Percentiles rank a stretch among this genome's conserved stretches.
Conservation (phyloP, 2,113 vertebrate genomes). For the Dendrocopos noguchii region DNA sequence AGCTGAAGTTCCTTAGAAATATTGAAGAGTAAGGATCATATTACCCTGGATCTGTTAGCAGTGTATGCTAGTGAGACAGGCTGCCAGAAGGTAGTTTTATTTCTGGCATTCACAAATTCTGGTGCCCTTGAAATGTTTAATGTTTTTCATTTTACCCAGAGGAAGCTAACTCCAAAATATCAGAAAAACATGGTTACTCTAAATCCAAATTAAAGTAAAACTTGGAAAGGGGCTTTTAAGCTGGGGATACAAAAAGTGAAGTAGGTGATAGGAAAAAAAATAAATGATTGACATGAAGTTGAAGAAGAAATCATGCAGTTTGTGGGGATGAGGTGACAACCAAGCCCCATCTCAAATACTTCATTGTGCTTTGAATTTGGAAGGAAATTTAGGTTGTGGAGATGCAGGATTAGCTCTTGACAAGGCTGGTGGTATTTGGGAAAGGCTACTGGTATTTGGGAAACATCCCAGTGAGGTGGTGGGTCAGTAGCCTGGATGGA, state of each 20-base stretch:
- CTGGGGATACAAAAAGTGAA: neutral
- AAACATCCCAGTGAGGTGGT: neutral
- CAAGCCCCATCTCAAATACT: neutral
- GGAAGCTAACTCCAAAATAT: neutral
- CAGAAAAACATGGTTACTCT: neutral
- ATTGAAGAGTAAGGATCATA: neutral
- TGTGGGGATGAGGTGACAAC: neutral
- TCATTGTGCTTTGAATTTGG: neutral
- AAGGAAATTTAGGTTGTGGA: neutral
- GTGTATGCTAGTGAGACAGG: neutral
- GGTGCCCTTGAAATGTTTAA: neutral
- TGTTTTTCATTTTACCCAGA: neutral
- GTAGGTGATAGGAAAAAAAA: neutral
- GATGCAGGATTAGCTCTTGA: neutral
- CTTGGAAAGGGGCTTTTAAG: neutral
- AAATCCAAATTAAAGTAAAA: constrained; percentile 6
- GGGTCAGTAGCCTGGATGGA: neutral
- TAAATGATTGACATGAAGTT: neutral
- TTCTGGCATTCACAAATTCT: constrained; percentile 17
- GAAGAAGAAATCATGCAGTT: neutral
- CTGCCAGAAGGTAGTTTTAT: constrained; percentile 20
- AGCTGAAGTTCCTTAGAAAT: neutral
- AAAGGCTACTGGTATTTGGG: neutral
- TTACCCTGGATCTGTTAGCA: neutral
- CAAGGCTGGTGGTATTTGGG: neutral